These are phyloP conservation scores for Drosophila neocordata DNA, from an alignment of 1,140 invertebrate species.

Conservation along the genomic window DNA sequence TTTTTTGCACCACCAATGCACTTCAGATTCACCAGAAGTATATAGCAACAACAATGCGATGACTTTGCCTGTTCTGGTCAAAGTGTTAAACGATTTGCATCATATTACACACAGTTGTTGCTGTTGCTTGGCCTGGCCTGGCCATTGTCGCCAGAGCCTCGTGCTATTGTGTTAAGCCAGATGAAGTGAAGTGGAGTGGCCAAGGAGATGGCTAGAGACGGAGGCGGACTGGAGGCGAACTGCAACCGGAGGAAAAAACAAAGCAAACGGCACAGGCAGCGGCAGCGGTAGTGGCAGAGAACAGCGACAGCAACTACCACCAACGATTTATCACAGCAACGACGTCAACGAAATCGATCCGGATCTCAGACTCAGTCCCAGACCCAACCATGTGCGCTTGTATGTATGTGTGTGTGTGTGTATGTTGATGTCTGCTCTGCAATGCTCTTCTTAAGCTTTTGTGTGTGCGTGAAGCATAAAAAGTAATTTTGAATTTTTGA, in stretches of 20 bases:
- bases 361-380: constrained; percentile 56
- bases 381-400: constrained; percentile 18
- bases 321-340: constrained; percentile 76
- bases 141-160: constrained; percentile 69
- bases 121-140: constrained; percentile 40
- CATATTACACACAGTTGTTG: constrained; percentile 73
- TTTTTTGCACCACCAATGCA: constrained; percentile 63
- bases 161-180: constrained; percentile 66
- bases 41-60: constrained; percentile 62
- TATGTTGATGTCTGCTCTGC: constrained; percentile 29
- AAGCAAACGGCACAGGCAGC: constrained; percentile 21
- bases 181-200: constrained; percentile 14
- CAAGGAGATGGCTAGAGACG: constrained; percentile 14
- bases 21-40: constrained; percentile 38
- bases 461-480: constrained; percentile 68
- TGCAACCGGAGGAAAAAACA: constrained; percentile 47
- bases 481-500: constrained; percentile 81
- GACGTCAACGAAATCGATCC: constrained; percentile 78
- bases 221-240: constrained; percentile 26
- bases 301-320: constrained; percentile 42
- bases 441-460: constrained; percentile 32
- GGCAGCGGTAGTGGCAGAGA: constrained; percentile 18
- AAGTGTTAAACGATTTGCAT: constrained; percentile 80
- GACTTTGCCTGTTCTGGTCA: constrained; percentile 67
- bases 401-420: not conserved